Evolutionary conservation across 2,113 vertebrate genomes (phyloP).

Genomic region (Oostethus manadensis): DNA sequence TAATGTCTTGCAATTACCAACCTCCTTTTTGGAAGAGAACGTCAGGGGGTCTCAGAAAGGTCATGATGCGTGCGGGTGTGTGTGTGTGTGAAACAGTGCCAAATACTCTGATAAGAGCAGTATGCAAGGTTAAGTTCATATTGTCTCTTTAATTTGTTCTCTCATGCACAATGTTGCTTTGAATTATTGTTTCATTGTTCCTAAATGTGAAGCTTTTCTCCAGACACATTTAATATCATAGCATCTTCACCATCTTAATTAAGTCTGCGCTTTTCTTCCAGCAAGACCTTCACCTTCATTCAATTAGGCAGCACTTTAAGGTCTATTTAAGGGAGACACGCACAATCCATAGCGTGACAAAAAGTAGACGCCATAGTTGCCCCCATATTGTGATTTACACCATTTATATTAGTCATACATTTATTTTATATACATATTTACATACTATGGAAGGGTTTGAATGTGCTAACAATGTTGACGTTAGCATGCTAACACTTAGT

Average conservation of each 20-base stretch:
- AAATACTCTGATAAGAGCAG: background rate
- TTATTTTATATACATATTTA: too few relatives aligned
- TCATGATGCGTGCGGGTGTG: constrained; percentile 30
- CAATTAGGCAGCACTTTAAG: background rate
- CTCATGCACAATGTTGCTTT: background rate
- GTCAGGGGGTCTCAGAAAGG: constrained; percentile 27
- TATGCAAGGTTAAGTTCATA: background rate
- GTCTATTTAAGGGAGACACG: background rate
- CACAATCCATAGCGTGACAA: background rate
- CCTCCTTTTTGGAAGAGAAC: constrained; percentile 28
- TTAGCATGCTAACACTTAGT: too few relatives aligned
- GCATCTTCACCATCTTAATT: too few relatives aligned
- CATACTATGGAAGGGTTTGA: too few relatives aligned
- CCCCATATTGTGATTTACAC: too few relatives aligned
- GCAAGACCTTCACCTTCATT: background rate
- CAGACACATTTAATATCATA: too few relatives aligned
- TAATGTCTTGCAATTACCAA: constrained; percentile 30
- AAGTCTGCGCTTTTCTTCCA: too few relatives aligned
- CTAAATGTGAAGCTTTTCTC: too few relatives aligned
- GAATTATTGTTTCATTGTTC: too few relatives aligned
- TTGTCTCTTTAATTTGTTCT: background rate
- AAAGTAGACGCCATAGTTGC: too few relatives aligned
- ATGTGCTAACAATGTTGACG: too few relatives aligned
- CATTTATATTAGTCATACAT: too few relatives aligned
- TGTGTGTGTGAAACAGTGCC: constrained; percentile 17